Base-by-base conservation (phyloP, 2,888 invertebrate species). In the Iphiclides podalirius region DNA sequence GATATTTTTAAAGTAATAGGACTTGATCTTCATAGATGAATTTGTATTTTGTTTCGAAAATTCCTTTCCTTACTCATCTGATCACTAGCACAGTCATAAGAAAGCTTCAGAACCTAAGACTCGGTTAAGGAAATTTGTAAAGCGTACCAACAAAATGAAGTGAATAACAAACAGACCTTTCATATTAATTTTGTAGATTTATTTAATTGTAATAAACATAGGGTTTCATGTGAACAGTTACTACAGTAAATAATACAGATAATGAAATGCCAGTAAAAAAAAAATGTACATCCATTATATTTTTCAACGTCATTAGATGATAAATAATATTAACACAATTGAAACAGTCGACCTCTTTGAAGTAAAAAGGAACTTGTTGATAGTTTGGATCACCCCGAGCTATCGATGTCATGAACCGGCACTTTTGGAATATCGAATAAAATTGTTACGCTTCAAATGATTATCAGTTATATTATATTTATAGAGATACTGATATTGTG, bases 231-330 rank as follows among this genome's bases (percentile, higher is more conserved):
- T 40, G 16, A 38, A 41, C 46, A 37, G 11, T 13, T 23, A 34
- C 13, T 15, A 47, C 33, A 39, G 17, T 31, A 45, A 16, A 42
- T 23, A 38, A 42, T 44, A 53, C 28, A 47, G 20, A 13, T 17
- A 72, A 82, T 78, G 67, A 84, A 83, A 86, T 59, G 64, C 66
- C 58, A 70, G 59, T 63, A 39, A 68, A 73, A n/a, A n/a, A n/a
- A n/a, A 80, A 83, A 81, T 85, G 87, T 87, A 87, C 86, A 79
- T 86, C 84, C 85, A 83, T 81, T 87, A 87, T 86, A 87, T 84
- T 86, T 85, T 72, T 83, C 78, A n/a, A n/a, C 69, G 74, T 78
- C 82, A 75, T 80, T 75, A 84, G 72, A 66, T 75, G 81, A 83
- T 80, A 77, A 73, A 82, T 75, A 80, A 82, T 83, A 81, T 75